Percentiles rank a stretch among this genome's conserved stretches.
Evolutionary conservation across 92 coral and sea anemone species (phyloP).

Genomic region (Epizoanthus scotinus): DNA sequence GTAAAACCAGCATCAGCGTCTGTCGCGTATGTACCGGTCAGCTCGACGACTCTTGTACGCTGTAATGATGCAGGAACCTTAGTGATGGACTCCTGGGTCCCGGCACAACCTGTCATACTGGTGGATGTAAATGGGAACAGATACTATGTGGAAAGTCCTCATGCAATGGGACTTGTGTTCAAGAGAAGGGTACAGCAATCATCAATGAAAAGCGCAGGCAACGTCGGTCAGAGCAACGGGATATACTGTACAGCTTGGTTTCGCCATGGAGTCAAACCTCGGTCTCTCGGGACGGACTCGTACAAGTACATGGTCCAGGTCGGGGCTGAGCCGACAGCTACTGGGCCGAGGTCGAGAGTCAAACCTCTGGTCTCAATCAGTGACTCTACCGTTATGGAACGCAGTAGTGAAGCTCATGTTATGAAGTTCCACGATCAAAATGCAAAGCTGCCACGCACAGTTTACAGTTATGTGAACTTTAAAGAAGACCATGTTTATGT

Average conservation of each 20-base stretch:
- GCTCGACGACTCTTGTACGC: slow-evolving; percentile 6
- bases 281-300: neutral
- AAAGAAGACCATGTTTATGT: slow-evolving; percentile 18
- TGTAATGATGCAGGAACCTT: slow-evolving; percentile 30
- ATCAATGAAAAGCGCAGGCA: slow-evolving; percentile 27
- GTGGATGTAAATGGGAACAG: slow-evolving; percentile 33
- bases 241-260: slow-evolving; percentile 33
- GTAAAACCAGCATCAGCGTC: neutral
- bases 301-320: slow-evolving; percentile 23
- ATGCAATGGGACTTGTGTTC: slow-evolving; percentile 6
- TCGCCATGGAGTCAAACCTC: slow-evolving; percentile 23
- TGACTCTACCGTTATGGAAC: neutral
- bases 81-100: slow-evolving; percentile 2
- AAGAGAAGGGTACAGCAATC: slow-evolving; percentile 11
- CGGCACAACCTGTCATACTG: slow-evolving; percentile 11
- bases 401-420: slow-evolving; percentile 8
- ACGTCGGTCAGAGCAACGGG: slow-evolving; percentile 7
- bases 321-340: neutral
- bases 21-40: neutral
- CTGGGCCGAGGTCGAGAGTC: neutral
- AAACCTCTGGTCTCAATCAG: neutral
- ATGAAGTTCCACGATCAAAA: slow-evolving; percentile 10
- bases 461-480: slow-evolving; percentile 29
- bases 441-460: neutral
- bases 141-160: slow-evolving; percentile 26